Evolutionary conservation across 2,113 vertebrate genomes (phyloP).

Genomic region (Tautogolabrus adspersus): DNA sequence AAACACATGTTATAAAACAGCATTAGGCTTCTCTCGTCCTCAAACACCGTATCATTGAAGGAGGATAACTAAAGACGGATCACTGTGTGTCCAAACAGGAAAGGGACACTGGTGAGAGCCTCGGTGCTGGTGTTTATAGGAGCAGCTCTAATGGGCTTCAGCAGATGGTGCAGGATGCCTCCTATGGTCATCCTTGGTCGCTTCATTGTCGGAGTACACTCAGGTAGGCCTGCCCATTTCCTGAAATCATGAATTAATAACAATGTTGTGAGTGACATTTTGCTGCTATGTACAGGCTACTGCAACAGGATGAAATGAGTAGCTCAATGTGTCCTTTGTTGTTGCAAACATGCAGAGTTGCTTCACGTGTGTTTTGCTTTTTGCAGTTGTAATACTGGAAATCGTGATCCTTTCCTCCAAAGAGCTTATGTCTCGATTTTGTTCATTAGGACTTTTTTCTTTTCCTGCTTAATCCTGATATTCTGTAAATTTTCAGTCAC

Average conservation of each 20-base stretch:
- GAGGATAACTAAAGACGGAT: not conserved
- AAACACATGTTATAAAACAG: not conserved
- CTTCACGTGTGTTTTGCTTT: not conserved
- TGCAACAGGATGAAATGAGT: not conserved
- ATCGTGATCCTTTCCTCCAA: constrained; percentile 2
- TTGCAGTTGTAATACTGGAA: not conserved
- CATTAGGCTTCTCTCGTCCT: not conserved
- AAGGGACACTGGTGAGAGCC: constrained; percentile 85
- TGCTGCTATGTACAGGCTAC: not conserved
- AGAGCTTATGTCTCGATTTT: not conserved
- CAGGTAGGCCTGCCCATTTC: constrained; percentile 78
- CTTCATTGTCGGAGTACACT: constrained; percentile 89
- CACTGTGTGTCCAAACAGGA: constrained; percentile 79
- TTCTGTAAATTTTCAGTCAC: not conserved
- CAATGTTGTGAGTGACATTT: not conserved
- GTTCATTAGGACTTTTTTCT: not conserved
- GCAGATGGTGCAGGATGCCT: constrained; percentile 80
- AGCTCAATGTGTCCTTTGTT: no score
- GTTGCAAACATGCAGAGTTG: not conserved
- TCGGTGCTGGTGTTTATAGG: constrained; percentile 86
- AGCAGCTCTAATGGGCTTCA: constrained; percentile 87
- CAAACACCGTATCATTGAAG: not conserved
- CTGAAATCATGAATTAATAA: not conserved
- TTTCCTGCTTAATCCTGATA: not conserved
- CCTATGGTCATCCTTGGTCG: constrained; percentile 89